Base-by-base conservation (phyloP, 2,888 invertebrate genomes). In the Branchipolynoe longqiensis region DNA sequence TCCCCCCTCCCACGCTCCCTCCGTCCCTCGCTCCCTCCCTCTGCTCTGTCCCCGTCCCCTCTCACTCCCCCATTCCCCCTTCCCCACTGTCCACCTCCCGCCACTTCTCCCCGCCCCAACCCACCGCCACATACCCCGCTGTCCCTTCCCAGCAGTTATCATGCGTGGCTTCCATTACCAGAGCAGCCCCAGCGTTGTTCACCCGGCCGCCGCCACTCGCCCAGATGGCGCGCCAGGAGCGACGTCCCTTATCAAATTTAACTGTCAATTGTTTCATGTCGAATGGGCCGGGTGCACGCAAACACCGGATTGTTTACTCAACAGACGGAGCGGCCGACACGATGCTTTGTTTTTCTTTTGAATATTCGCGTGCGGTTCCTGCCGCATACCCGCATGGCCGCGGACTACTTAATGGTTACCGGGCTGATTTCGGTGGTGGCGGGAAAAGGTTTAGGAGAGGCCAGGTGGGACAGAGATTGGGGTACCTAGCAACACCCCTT, bases 171-270 rank as follows among this genome's bases (percentile, higher is more conserved):
- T 38, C 33, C 69, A 38, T 69, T 69, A 69, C 25, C 69, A 12
- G 12, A 38, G 36, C 36, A 25, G 22, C 58, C 58, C 25, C 58
- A n/a, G n/a, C 69, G 14, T 14, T 14, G 18, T 14, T 4, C 38
- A 22, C 38, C 33, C 1, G 18, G 69, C 18, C 18, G 69, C 36
- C 36, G 33, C 28, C 25, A 18, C 0, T 22, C 38, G 36, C n/a
- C 3, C 69, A 69, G 69, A 69, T 69, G 69, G 69, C 69, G 12
- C 36, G 6, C 6, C 33, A 69, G 33, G 36, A 12, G 4, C 18
- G 38, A 38, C 22, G 69, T 69, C 69, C 69, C 69, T 69, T 69
- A 69, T 69, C 36, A 69, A 69, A 69, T 69, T 69, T 69, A 69
- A 69, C 69, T 69, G 36, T 69, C 69, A 69, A 69, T 69, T 69